Evolutionary conservation across 2,888 invertebrate species (phyloP).

Genomic region (Xylota sylvarum): DNA sequence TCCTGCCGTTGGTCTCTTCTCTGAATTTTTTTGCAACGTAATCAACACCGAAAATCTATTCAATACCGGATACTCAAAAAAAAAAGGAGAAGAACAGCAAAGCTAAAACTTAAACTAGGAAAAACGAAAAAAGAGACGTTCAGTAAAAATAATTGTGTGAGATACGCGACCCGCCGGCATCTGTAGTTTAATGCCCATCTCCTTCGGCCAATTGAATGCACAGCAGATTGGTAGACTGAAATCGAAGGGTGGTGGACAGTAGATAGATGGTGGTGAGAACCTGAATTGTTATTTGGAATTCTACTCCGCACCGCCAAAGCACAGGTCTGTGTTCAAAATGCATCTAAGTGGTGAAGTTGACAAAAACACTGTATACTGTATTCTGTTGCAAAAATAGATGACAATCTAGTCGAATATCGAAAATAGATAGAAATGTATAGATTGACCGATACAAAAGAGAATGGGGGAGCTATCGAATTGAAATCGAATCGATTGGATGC

Average conservation of each 20-base stretch:
- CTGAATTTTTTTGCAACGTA: constrained; percentile 49
- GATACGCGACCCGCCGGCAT: constrained; percentile 59
- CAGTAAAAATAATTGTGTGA: constrained; percentile 52
- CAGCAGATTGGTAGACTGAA: constrained; percentile 21
- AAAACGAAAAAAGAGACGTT: constrained; percentile 26
- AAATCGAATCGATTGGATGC: constrained; percentile 62
- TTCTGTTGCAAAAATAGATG: constrained; percentile 59
- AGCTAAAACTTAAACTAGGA: constrained; percentile 43
- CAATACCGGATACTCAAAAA: constrained; percentile 40
- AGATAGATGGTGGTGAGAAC: constrained; percentile 49
- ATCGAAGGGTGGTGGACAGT: constrained; percentile 14
- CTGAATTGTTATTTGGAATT: constrained; percentile 40
- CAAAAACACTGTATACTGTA: constrained; percentile 42
- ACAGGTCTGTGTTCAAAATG: constrained; percentile 46
- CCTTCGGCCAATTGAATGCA: constrained; percentile 55
- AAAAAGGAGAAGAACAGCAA: constrained; percentile 20
- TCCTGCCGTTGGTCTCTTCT: neutral
- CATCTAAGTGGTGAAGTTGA: constrained; percentile 63
- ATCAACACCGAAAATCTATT: constrained; percentile 60
- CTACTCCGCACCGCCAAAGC: neutral
- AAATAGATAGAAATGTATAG: constrained; percentile 62
- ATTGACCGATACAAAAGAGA: constrained; percentile 39
- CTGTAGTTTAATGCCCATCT: constrained; percentile 52
- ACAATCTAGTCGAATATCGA: constrained; percentile 67
- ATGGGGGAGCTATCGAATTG: constrained; percentile 42